A percentile compares a stretch with the other conserved stretches of the same genome.
Conservation (phyloP, 2,888 invertebrate species). For the Steinernema carpocapsae region DNA sequence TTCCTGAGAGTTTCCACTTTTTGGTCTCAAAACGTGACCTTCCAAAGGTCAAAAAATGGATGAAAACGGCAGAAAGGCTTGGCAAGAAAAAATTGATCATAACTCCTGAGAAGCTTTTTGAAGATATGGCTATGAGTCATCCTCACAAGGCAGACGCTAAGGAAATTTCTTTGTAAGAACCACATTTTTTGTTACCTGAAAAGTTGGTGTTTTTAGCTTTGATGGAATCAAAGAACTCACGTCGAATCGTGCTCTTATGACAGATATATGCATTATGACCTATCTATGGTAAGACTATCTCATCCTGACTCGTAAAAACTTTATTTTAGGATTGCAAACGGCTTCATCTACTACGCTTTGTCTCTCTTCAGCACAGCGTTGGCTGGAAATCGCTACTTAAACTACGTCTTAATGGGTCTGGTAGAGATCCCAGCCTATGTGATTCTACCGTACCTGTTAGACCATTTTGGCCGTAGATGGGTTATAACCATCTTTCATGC, state of each 20-base stretch:
- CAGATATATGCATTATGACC: background rate
- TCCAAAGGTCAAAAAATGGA: slow-evolving; percentile 47
- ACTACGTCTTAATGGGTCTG: slow-evolving; percentile 59
- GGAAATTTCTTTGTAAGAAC: background rate
- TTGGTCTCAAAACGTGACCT: slow-evolving; percentile 46
- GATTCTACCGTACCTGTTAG: slow-evolving; percentile 54
- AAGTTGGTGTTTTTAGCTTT: background rate
- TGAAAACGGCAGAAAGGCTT: slow-evolving; percentile 42
- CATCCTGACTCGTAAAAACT: background rate
- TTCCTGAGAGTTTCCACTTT: slow-evolving; percentile 56
- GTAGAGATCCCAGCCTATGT: slow-evolving; percentile 62
- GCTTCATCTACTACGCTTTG: slow-evolving; percentile 63
- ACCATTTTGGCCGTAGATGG: slow-evolving; percentile 48
- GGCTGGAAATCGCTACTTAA: slow-evolving; percentile 60
- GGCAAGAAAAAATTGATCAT: background rate
- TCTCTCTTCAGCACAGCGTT: slow-evolving; percentile 59
- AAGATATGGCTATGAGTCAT: background rate
- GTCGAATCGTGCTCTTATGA: background rate
- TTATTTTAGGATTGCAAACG: slow-evolving; percentile 7
- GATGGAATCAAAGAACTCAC: background rate
- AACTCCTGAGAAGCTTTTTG: background rate
- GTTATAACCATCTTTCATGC: slow-evolving; percentile 41
- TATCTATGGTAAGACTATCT: background rate
- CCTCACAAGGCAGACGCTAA: background rate
- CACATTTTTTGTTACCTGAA: background rate